These are phyloP conservation scores for Pheosia gnoma DNA, from an alignment of 2,888 invertebrate species.

Conservation along the genomic window DNA sequence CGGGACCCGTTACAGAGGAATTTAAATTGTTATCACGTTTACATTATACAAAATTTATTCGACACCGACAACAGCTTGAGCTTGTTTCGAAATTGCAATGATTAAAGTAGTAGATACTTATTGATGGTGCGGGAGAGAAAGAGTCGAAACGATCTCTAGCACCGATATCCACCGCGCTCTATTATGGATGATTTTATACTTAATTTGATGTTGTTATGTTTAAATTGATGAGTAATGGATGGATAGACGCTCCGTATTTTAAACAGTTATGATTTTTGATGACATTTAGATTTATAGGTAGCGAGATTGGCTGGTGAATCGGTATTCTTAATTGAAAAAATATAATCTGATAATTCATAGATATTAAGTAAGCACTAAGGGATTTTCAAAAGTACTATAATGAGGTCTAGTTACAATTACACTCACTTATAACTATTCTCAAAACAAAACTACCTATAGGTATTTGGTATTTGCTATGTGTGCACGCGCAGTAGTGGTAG, in stretches of 20 bases:
- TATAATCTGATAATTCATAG: not conserved
- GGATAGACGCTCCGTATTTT: not conserved
- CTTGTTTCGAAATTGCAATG: conserved; percentile 84
- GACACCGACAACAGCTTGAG: conserved; percentile 81
- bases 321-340: not conserved
- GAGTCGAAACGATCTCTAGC: conserved; percentile 49
- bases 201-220: conserved; percentile 12
- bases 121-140: conserved; percentile 65
- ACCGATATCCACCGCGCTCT: conserved; percentile 35
- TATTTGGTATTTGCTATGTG: no score
- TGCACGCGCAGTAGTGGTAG: no score
- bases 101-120: conserved; percentile 79
- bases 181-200: conserved; percentile 41
- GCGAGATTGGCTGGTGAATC: not conserved
- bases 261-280: conserved; percentile 2
- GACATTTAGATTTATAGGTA: not conserved
- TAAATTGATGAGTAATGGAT: conserved; percentile 8
- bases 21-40: conserved; percentile 85
- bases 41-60: conserved; percentile 84
- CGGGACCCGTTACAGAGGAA: conserved; percentile 82
- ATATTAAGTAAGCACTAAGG: no score
- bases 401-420: no score
- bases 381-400: no score
- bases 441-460: no score
- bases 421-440: no score